Evolutionary conservation across 2,113 vertebrate genomes (phyloP).

Genomic region (Talpa occidentalis): DNA sequence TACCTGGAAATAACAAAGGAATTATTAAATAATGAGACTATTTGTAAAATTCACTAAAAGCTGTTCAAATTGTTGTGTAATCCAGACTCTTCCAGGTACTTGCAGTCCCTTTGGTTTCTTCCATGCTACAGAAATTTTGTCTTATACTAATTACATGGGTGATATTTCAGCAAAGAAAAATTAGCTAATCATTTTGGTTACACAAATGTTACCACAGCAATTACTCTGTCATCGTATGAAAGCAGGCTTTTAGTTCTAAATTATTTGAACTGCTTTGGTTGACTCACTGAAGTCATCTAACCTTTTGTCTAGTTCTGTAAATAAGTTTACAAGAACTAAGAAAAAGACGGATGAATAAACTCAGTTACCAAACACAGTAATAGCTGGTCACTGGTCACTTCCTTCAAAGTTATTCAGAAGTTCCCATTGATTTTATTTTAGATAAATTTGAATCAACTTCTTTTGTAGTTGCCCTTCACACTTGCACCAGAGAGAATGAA

Average conservation of each 20-base stretch:
- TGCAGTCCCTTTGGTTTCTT: not conserved
- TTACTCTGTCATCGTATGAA: not conserved
- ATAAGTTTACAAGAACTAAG: not conserved
- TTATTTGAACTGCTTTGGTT: not conserved
- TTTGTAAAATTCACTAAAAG: not conserved
- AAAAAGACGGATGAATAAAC: not conserved
- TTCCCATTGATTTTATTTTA: not conserved
- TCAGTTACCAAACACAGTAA: not conserved
- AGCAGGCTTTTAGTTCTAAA: slow-evolving; percentile 14
- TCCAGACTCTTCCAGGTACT: not conserved
- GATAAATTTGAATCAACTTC: not conserved
- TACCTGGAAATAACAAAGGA: not conserved
- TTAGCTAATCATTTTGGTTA: slow-evolving; percentile 22
- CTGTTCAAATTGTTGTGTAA: not conserved
- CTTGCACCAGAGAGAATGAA: not conserved
- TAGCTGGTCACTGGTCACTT: not conserved
- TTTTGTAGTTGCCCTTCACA: not conserved
- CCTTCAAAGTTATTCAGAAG: not conserved
- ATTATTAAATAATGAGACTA: not conserved
- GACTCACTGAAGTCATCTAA: not conserved
- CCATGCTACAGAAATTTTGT: not conserved
- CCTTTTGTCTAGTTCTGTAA: not conserved
- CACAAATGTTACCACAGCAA: slow-evolving; percentile 19
- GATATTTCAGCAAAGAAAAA: slow-evolving; percentile 3
- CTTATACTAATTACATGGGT: not conserved